Conservation (phyloP, 2,888 invertebrate species). For the Lepidochrysops patricia region DNA sequence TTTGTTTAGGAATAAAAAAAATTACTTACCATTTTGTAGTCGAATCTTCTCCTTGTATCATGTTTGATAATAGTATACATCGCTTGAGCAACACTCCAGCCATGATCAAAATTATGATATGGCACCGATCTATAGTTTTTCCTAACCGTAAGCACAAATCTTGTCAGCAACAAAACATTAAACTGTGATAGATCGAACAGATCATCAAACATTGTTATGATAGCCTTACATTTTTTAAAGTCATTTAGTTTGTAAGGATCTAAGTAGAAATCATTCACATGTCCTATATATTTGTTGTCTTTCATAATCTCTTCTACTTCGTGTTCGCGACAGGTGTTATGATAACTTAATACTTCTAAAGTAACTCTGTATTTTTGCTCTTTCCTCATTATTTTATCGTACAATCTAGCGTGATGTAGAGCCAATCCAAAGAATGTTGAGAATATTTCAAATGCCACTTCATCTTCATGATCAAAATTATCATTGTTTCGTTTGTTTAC, state of each 20-base stretch:
- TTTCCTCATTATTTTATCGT: constrained; percentile 86
- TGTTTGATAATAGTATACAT: constrained; percentile 84
- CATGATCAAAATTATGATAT: constrained; percentile 92
- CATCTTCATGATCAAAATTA: constrained; percentile 79
- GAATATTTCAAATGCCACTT: constrained; percentile 87
- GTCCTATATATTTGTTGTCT: constrained; percentile 28
- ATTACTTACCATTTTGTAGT: constrained; percentile 37
- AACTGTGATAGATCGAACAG: constrained; percentile 80
- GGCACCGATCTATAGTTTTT: constrained; percentile 90
- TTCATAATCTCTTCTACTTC: constrained; percentile 69
- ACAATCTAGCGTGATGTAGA: constrained; percentile 87
- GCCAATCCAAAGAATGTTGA: constrained; percentile 90
- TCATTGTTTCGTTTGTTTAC: constrained; percentile 78
- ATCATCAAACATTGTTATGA: constrained; percentile 84
- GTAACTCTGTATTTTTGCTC: constrained; percentile 89
- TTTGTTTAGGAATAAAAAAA: not conserved
- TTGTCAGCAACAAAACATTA: constrained; percentile 78
- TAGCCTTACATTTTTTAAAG: constrained; percentile 81
- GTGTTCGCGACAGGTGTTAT: constrained; percentile 84
- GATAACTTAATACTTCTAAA: constrained; percentile 87
- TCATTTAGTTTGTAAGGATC: constrained; percentile 82
- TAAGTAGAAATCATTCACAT: constrained; percentile 78
- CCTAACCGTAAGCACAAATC: constrained; percentile 86
- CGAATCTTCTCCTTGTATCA: constrained; percentile 36
- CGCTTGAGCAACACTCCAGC: constrained; percentile 89